These are phyloP conservation scores for Meloe dianella DNA, from an alignment of 2,888 invertebrate species.

Conservation along the genomic window DNA sequence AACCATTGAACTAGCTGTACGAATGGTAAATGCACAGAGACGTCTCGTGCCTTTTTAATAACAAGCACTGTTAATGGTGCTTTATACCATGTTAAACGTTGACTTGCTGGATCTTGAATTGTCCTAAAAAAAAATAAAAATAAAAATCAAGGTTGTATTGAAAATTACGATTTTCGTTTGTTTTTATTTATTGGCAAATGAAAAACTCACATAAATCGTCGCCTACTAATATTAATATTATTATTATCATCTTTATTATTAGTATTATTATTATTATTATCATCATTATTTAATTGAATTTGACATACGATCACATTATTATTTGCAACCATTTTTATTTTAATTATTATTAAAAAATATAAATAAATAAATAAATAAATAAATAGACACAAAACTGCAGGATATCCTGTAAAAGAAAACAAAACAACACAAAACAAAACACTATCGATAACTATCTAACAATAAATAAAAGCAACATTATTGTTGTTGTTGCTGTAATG, in stretches of 20 bases:
- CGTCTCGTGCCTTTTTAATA: conserved; percentile 95
- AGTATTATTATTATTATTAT: not conserved
- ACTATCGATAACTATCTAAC: not conserved
- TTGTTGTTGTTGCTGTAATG: not conserved
- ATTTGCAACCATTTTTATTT: conserved; percentile 16
- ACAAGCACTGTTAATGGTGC: conserved; percentile 95
- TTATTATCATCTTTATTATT: not conserved
- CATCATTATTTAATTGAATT: not conserved
- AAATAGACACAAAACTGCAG: not conserved
- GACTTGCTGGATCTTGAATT: conserved; percentile 96
- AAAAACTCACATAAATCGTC: conserved; percentile 6
- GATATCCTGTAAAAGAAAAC: conserved; percentile 22
- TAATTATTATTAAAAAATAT: not conserved
- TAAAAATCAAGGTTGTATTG: conserved; percentile 2
- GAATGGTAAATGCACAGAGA: conserved; percentile 86
- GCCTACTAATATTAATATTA: not conserved
- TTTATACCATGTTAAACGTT: conserved; percentile 96
- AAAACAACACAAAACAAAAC: conserved; percentile 25
- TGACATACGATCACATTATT: conserved; percentile 10
- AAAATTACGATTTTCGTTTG: not conserved
- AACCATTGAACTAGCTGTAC: conserved; percentile 93
- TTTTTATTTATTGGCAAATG: not conserved
- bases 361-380: conserved; percentile 6
- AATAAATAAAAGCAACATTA: not conserved
- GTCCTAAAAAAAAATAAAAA: conserved; percentile 69